Conservation (phyloP, 2,888 invertebrate genomes). For the Himalopsyche anomala region DNA sequence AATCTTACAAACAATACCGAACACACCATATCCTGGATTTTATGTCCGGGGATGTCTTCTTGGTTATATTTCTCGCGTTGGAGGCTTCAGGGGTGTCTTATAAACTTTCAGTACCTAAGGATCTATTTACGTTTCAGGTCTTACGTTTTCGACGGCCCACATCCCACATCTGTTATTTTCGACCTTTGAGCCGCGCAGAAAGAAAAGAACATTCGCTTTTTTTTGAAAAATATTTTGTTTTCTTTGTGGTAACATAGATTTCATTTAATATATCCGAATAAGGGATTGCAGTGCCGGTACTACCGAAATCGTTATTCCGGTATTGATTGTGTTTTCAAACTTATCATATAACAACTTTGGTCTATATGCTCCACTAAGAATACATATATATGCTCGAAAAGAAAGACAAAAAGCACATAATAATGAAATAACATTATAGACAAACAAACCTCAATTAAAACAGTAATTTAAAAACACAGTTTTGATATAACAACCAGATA, state of each 20-base stretch:
- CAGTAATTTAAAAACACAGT: too few species aligned
- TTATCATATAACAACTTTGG: too few species aligned
- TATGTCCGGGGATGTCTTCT: not conserved
- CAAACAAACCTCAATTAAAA: too few species aligned
- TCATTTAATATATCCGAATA: not conserved
- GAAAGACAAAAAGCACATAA: too few species aligned
- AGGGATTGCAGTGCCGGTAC: too few species aligned
- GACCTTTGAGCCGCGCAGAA: not conserved
- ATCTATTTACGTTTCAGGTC: conserved; percentile 30
- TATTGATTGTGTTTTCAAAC: too few species aligned
- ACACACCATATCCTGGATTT: not conserved
- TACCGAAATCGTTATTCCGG: too few species aligned
- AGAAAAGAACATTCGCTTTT: not conserved
- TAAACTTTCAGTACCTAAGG: conserved; percentile 30
- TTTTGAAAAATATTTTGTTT: not conserved
- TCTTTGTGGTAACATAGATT: conserved; percentile 14
- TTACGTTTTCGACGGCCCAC: conserved; percentile 17
- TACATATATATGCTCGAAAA: too few species aligned
- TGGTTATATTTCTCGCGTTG: not conserved
- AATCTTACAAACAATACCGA: too few species aligned
- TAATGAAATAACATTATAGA: too few species aligned
- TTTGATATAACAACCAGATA: too few species aligned
- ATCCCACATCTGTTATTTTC: conserved; percentile 18
- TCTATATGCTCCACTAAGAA: too few species aligned
- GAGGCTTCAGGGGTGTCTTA: conserved; percentile 26